Conservation (phyloP, 1,140 invertebrate genomes). For the Drosophila sp. region DNA sequence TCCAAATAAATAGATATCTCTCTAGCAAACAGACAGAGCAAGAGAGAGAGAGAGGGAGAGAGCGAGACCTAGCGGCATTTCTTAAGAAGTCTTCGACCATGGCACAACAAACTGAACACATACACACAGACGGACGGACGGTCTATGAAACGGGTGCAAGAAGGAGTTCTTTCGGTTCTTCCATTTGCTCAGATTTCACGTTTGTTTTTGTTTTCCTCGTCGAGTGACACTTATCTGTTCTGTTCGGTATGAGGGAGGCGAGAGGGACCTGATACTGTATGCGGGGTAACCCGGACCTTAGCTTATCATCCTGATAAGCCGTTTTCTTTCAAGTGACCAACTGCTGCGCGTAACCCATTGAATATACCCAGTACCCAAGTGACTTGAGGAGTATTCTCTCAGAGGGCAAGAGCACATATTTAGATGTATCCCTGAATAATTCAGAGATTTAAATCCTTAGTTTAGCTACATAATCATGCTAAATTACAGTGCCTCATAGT, state of each 20-base stretch:
- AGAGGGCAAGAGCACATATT: too few species aligned
- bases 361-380: not conserved
- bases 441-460: too few species aligned
- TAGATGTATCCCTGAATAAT: too few species aligned
- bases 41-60: constrained; percentile 30
- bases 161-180: not conserved
- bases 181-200: not conserved
- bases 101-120: not conserved
- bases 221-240: constrained; percentile 77
- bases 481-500: too few species aligned
- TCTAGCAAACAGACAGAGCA: constrained; percentile 39
- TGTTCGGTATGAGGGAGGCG: constrained; percentile 31
- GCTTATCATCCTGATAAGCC: constrained; percentile 72
- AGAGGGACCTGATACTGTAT: constrained; percentile 10
- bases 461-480: too few species aligned
- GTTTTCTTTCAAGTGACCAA: constrained; percentile 41
- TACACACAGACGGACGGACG: not conserved
- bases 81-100: constrained; percentile 6
- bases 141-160: not conserved
- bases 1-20: constrained; percentile 64
- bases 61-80: constrained; percentile 28
- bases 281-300: constrained; percentile 34
- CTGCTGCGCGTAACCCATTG: constrained; percentile 12
- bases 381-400: too few species aligned
- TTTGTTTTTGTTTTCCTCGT: constrained; percentile 27